phyloP scores from a whole-genome alignment of 1,140 invertebrate genomes.

The Triops longicaudatus region DNA sequence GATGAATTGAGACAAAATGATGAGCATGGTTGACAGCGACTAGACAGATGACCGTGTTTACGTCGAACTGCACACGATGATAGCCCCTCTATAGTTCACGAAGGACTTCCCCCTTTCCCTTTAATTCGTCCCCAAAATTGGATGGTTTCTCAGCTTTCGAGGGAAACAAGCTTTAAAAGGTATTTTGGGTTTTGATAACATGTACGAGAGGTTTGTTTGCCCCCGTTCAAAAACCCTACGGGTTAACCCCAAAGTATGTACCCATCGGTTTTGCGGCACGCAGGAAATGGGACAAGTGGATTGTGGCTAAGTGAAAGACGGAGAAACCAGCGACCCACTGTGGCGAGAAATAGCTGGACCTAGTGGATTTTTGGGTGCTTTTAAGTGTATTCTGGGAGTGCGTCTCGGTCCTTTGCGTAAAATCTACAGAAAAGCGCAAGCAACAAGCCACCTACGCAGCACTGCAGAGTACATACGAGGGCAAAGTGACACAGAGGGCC shows the following conservation, averaged over 20 bases:
- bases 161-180: background rate
- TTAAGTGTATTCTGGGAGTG: background rate
- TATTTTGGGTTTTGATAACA: background rate
- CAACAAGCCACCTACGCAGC: background rate
- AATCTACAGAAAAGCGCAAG: background rate
- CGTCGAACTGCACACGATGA: background rate
- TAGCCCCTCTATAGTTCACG: background rate
- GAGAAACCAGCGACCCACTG: background rate
- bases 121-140: background rate
- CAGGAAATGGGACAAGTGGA: background rate
- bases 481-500: background rate
- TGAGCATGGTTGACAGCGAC: background rate
- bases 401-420: background rate
- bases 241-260: constrained; percentile 4
- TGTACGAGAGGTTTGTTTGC: background rate
- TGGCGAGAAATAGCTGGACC: background rate
- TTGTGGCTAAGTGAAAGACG: background rate
- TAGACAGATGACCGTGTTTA: constrained; percentile 12
- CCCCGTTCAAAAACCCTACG: background rate
- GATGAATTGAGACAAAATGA: constrained; percentile 15
- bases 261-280: background rate
- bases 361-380: background rate
- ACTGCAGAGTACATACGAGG: background rate
- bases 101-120: background rate
- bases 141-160: too few relatives aligned